Evolutionary conservation across 2,797 vertebrate genomes (phyloP), one percentile per base, ranked within the genome.

Genomic region (Salmo trutta): DNA sequence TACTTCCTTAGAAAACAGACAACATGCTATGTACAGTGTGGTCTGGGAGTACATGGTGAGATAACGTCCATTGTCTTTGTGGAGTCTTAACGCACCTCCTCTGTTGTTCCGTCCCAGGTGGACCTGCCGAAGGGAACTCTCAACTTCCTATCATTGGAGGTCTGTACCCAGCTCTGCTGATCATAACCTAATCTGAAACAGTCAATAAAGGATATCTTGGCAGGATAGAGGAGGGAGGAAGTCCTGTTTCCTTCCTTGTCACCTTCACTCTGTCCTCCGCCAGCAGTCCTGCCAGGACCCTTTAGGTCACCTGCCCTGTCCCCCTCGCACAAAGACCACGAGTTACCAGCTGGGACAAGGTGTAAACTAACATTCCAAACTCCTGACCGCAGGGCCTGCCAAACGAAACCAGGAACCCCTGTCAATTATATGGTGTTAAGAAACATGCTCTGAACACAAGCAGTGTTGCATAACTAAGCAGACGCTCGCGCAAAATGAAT

Each of bases 111-210:
- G 79, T 80, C 86, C 41, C 92, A 99, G 98, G 97, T 99, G 83
- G 98, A 99, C 92, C 92, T 99, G 79, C 94, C 94, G 83, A 99
- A 96, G 95, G 97, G 98, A 95, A 97, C 96, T 0, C 88, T 99
- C 92, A 95, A 96, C 91, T 98, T 99, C 92, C 93, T 98, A 87
- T 95, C 95, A 27, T 88, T 99, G 83, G 96, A 99, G 97, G 98
- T 99, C 87, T 24, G 94, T 94, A 81, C 73, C 70, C 15, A 33
- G 31, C 31, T 76, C 66, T 12, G 70, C 86, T 89, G 81, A 87
- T 90, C 81, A 76, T 83, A 71, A 87, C 74, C 41, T 79, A 10
- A 10, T 41, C 41, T 41, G 41, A 8, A 41, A 41, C 41, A 12
- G 41, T 47, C 89, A 90, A 93, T 93, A 88, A 91, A 89, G 71